These are phyloP conservation scores for Lumbricus terrestris DNA, from an alignment of 2,888 invertebrate species.

Conservation along the genomic window DNA sequence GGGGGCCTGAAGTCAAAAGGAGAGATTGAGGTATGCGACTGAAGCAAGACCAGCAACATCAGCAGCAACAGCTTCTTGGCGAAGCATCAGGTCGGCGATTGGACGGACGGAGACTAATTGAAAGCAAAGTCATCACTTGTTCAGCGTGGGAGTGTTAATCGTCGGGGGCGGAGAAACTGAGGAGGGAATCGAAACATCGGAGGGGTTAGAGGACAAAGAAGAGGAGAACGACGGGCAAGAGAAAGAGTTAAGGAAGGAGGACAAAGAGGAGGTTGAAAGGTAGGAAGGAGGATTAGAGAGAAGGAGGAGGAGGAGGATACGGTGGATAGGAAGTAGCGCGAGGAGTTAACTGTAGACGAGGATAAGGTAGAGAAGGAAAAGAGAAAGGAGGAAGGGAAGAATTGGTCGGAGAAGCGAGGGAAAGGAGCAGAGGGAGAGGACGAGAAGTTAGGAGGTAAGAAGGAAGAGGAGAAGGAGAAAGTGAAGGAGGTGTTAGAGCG, in stretches of 20 bases:
- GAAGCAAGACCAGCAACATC: neutral
- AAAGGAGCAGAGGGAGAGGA: no score
- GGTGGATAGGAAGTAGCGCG: neutral
- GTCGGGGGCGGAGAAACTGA: neutral
- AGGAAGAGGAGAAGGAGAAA: neutral
- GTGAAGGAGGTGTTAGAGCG: neutral
- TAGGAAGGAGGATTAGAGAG: neutral
- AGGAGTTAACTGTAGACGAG: neutral
- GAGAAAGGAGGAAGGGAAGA: neutral
- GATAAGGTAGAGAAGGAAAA: neutral
- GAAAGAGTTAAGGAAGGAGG: neutral
- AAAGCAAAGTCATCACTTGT: neutral
- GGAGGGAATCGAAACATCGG: neutral
- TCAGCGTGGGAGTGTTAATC: neutral
- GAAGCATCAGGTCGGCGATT: neutral
- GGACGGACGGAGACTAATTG: neutral
- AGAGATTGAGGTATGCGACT: neutral
- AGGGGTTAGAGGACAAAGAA: neutral
- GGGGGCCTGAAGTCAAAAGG: neutral
- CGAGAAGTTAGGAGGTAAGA: no score
- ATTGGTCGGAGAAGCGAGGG: no score
- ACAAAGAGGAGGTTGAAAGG: neutral
- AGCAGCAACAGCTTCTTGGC: neutral
- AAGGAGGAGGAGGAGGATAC: neutral
- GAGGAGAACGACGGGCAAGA: neutral